Evolutionary conservation across 2,888 invertebrate species (phyloP), one percentile per base, ranked within the genome.

Genomic region (Subacronicta megacephala): DNA sequence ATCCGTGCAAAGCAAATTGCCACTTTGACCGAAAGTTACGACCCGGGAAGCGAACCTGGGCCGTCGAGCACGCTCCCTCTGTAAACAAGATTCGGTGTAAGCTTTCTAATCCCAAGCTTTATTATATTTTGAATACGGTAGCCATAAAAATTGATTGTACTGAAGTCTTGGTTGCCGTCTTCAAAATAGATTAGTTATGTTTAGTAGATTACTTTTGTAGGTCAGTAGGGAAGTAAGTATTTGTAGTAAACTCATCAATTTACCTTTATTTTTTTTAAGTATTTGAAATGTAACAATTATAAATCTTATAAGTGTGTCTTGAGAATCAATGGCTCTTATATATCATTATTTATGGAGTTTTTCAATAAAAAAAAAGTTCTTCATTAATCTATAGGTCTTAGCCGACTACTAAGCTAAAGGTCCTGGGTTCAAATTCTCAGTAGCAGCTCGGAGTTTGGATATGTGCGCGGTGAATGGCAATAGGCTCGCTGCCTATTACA

Each of bases 31-130:
- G 62, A 78, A 85, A 90, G 81, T 91, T 88, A 91, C 83, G 89
- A 90, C 68, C 67, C 85, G 85, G 90, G 90, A 92, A 90, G 81
- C 70, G 77, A 88, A 89, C 87, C 85, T 80, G 80, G 61, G 66
- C 82, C 77, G 84, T 86, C 77, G 75, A 79, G 85, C 90, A 88
- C 88, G 88, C 80, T 71, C 79, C 71, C 50, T 67, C 57, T 72
- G 72, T 84, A 83, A 83, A 85, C 79, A 77, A 72, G 60, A 65
- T 62, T 50, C 37, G 53, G 38, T 68, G 42, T 54, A 46, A 73
- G 46, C 26, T 62, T 46, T 59, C 64, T 77, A 77, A 77, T 73
- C 76, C 75, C 62, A 41, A 38, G 45, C 46, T 74, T 76, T 76
- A 74, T 64, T 66, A 74, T 74, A 61, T 76, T 75, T 70, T 53